Evolutionary conservation across 2,113 vertebrate genomes (phyloP).

Genomic region (Indri indri): DNA sequence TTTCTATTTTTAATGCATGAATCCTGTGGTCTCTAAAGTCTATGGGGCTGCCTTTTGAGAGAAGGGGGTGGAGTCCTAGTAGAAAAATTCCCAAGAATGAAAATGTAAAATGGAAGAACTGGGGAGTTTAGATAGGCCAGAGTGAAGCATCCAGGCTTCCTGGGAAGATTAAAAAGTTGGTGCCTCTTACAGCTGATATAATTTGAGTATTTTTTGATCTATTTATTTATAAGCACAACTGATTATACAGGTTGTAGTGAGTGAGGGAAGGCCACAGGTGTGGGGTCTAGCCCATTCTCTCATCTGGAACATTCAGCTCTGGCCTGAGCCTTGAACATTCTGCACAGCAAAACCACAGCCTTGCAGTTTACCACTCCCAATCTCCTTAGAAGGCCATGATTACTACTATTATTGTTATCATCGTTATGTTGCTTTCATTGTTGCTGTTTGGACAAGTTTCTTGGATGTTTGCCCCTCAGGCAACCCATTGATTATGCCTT

Average conservation of each 20-base stretch:
- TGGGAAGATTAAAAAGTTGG: not conserved
- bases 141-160: not conserved
- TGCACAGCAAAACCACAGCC: not conserved
- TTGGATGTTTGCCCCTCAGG: not conserved
- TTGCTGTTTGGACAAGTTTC: not conserved
- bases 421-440: not conserved
- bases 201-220: not conserved
- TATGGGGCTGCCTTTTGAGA: not conserved
- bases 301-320: not conserved
- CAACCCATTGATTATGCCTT: not conserved
- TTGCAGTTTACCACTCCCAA: not conserved
- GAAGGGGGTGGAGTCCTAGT: not conserved
- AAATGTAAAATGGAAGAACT: constrained; percentile 5
- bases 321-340: not conserved
- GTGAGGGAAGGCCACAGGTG: not conserved
- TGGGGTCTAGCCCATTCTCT: not conserved
- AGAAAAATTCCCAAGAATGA: not conserved
- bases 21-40: constrained; percentile 47
- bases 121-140: not conserved
- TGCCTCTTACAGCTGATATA: not conserved
- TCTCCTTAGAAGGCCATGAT: not conserved
- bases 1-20: constrained; percentile 53
- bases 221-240: not conserved
- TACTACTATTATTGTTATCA: not conserved
- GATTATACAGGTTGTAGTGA: not conserved